A percentile compares a stretch with the other conserved stretches of the same genome.
These are phyloP conservation scores for Andrena bucephala DNA, from an alignment of 2,888 invertebrate genomes.

Conservation along the genomic window DNA sequence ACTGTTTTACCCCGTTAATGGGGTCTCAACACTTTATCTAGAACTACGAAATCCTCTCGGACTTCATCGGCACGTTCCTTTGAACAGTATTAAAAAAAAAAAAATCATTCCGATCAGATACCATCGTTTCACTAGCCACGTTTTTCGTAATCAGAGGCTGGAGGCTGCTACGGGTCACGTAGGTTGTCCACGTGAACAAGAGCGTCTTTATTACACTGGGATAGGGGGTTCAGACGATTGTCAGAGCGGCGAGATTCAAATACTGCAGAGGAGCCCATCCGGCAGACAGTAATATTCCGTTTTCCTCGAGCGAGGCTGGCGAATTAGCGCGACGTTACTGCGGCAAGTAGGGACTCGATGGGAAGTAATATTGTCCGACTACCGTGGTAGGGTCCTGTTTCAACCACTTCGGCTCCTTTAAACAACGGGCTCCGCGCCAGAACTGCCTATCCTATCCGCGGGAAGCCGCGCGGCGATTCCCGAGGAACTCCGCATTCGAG, in stretches of 20 bases:
- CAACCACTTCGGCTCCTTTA: constrained; percentile 68
- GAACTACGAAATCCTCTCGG: no score
- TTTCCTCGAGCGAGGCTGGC: constrained; percentile 45
- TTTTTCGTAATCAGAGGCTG: background rate
- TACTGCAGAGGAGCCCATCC: constrained; percentile 44
- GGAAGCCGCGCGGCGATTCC: constrained; percentile 44
- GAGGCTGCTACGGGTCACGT: background rate
- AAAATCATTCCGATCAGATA: background rate
- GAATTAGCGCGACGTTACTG: constrained; percentile 70
- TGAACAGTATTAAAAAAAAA: no score
- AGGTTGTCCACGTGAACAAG: background rate
- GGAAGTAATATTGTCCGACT: constrained; percentile 72
- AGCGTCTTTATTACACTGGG: constrained; percentile 34
- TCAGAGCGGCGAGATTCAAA: constrained; percentile 49
- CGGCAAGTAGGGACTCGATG: constrained; percentile 65
- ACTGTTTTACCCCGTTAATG: background rate
- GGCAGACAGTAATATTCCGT: constrained; percentile 66
- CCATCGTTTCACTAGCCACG: background rate
- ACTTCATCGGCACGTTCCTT: no score
- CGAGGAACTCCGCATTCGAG: constrained; percentile 57
- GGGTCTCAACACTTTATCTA: no score
- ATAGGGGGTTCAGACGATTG: constrained; percentile 30
- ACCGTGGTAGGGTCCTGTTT: constrained; percentile 53
- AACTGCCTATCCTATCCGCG: constrained; percentile 61
- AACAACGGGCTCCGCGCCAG: constrained; percentile 69